Conservation (phyloP, 1,140 invertebrate species). For the Drosophila auraria region DNA sequence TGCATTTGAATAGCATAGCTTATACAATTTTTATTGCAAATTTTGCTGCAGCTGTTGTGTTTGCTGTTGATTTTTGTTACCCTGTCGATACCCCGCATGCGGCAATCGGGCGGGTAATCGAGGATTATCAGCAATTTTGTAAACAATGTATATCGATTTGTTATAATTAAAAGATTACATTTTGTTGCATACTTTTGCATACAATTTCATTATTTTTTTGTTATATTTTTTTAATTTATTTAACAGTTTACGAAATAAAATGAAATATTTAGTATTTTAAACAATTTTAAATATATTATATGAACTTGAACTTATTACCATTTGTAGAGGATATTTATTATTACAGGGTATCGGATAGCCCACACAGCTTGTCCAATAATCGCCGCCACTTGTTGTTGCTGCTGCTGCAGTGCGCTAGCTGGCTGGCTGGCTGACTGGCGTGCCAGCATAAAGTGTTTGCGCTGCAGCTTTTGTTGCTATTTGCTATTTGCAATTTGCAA, state of each 20-base stretch:
- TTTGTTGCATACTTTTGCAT: too few species aligned
- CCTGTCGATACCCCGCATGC: slow-evolving; percentile 15
- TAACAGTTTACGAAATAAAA: background rate
- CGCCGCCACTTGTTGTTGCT: slow-evolving; percentile 30
- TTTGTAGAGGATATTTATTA: too few species aligned
- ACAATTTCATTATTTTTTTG: too few species aligned
- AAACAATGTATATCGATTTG: too few species aligned
- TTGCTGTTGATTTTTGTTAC: slow-evolving; percentile 26
- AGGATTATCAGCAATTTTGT: slow-evolving; percentile 2
- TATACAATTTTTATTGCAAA: slow-evolving; percentile 53
- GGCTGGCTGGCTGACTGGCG: slow-evolving; percentile 13
- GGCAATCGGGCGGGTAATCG: slow-evolving; percentile 1
- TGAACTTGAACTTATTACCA: too few species aligned
- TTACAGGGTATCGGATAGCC: background rate
- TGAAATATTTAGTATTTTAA: background rate
- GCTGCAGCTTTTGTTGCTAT: slow-evolving; percentile 76
- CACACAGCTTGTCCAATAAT: background rate
- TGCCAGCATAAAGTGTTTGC: slow-evolving; percentile 75
- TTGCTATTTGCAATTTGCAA: slow-evolving; percentile 50
- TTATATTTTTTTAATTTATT: too few species aligned
- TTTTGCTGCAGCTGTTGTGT: slow-evolving; percentile 65
- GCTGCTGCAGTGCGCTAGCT: slow-evolving; percentile 14
- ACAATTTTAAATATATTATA: background rate
- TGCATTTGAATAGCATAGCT: slow-evolving; percentile 56
- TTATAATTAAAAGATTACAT: too few species aligned